Base-by-base conservation (phyloP, 2,113 vertebrate genomes). In the Rhodinocichla rosea region DNA sequence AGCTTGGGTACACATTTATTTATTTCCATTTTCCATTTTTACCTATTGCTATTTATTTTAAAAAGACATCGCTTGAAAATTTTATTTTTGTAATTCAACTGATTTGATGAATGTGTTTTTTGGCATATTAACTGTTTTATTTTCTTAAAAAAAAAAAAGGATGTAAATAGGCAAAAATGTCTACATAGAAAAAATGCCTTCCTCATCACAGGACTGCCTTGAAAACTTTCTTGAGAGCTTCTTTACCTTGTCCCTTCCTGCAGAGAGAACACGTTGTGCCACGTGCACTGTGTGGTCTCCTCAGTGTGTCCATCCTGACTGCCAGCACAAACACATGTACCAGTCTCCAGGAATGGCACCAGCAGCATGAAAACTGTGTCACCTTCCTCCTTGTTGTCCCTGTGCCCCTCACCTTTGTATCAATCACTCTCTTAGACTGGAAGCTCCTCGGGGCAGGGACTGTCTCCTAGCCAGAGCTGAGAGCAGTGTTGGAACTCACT, bases 31-130 rank as follows among this genome's bases (percentile, higher is more conserved):
- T 81, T 67, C 19, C 44, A 56, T 90, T 90, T 90, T 90, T 63
- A 83, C 35, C n/a, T 94, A 80, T 84, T 80, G 56, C 52, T 87
- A 53, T 93, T 98, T 97, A 95, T 97, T 97, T 97, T 83, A 82
- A 40, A 88, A 91, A 82, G 33, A 80, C 27, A 62, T 90, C 6
- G 14, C 89, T 96, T 94, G 44, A 76, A 92, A 87, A 27, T 77
- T 53, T 98, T 97, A 97, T 98, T 98, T 98, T 98, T 98, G 30
- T 97, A 97, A 95, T 40, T 79, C 44, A 69, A 18, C 90, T 92
- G 78, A 76, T 96, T 93, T 76, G 87, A 59, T 69, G 30, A 82
- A 87, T 86, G 44, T 78, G 7, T 32, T 89, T 95, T 96, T 95
- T 91, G 64, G 67, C 79, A 56, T 77, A 44, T 90, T 45, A 35